phyloP scores from a whole-genome alignment of 2,113 vertebrate species.

The Patagioenas fasciata region DNA sequence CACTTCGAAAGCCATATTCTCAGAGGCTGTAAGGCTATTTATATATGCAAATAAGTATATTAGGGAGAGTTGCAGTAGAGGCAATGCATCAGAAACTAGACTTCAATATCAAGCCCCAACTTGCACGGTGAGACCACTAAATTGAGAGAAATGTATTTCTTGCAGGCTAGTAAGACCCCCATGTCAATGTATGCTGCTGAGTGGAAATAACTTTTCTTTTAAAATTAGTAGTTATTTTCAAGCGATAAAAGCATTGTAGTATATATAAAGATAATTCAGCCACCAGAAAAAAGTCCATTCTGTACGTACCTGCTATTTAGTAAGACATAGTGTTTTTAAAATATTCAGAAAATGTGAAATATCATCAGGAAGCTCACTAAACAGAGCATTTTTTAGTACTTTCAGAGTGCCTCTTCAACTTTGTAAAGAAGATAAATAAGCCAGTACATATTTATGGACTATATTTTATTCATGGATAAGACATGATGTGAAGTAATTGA shows the following conservation, averaged over 20 bases:
- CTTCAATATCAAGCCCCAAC: not conserved
- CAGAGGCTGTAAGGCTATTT: not conserved
- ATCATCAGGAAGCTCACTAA: not conserved
- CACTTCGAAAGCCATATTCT: not conserved
- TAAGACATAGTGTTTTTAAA: not conserved
- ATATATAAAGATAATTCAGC: not conserved
- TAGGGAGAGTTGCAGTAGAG: not conserved
- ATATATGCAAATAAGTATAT: too few relatives aligned
- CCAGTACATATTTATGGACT: not conserved
- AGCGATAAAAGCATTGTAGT: not conserved
- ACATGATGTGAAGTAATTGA: slow-evolving; percentile 17
- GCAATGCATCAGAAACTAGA: not conserved
- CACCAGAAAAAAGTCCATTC: not conserved
- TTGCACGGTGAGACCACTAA: not conserved
- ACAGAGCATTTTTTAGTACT: not conserved
- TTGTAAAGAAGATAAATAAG: not conserved
- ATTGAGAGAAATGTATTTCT: not conserved
- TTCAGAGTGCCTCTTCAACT: not conserved
- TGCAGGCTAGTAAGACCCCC: not conserved
- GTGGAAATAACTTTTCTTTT: not conserved
- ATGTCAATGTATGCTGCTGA: rapidly evolving
- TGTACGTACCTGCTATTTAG: not conserved
- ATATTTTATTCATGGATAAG: not conserved
- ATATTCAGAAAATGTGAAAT: not conserved
- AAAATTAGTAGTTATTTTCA: not conserved